Percentiles rank a stretch among this genome's conserved stretches.
Evolutionary conservation across 1,140 invertebrate genomes (phyloP).

Genomic region (Bradysia coprophila): DNA sequence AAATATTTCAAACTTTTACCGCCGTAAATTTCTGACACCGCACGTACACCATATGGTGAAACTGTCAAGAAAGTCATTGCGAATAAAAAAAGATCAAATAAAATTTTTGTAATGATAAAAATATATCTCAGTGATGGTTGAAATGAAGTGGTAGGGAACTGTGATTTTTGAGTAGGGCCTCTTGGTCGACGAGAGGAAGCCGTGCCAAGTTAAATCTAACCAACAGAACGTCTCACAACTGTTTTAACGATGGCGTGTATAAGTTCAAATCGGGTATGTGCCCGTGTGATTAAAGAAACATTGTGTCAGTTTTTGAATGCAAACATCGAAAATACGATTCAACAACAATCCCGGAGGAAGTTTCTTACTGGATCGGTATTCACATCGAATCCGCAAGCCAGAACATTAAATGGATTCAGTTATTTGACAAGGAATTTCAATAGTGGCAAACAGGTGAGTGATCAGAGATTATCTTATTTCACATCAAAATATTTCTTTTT

Average conservation of each 20-base stretch:
- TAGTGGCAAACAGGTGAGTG: conserved; percentile 15
- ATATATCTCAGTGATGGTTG: too few species aligned
- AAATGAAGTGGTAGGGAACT: neutral
- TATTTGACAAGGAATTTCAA: conserved; percentile 18
- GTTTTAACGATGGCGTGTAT: conserved; percentile 57
- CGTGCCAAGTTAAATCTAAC: conserved; percentile 14
- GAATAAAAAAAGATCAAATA: too few species aligned
- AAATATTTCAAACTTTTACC: too few species aligned
- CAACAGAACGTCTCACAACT: conserved; percentile 31
- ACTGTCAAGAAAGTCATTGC: too few species aligned
- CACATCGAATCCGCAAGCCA: conserved; percentile 17
- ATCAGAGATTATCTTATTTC: too few species aligned
- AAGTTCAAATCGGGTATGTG: conserved; percentile 56
- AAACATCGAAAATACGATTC: conserved; percentile 1
- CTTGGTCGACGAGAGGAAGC: neutral
- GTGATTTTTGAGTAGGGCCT: neutral
- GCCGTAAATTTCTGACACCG: too few species aligned
- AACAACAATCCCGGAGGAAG: neutral
- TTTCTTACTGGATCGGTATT: neutral
- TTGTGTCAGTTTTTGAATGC: conserved; percentile 38
- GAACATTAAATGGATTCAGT: conserved; percentile 32
- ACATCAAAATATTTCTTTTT: too few species aligned
- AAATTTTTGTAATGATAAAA: too few species aligned
- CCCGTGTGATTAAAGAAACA: conserved; percentile 46
- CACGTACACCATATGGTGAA: too few species aligned